Evolutionary conservation across 2,888 invertebrate genomes (phyloP).

Genomic region (Dermolepida albohirtum): DNA sequence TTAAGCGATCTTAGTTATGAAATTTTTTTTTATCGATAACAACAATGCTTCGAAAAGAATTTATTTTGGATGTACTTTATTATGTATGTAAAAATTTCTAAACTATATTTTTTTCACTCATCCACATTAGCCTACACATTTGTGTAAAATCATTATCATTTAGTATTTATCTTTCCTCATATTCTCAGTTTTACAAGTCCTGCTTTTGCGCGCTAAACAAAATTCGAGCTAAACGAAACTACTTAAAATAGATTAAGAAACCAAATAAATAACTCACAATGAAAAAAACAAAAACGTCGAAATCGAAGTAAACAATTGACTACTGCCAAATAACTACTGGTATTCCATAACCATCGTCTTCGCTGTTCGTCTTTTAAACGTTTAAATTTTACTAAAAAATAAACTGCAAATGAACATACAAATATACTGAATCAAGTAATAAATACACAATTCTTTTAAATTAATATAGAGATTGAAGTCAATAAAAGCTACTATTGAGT

Average conservation of each 20-base stretch:
- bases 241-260: slow-evolving; percentile 40
- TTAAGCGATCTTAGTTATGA: slow-evolving; percentile 46
- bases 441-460: too few relatives aligned
- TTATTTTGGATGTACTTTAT: slow-evolving; percentile 17
- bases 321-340: slow-evolving; percentile 28
- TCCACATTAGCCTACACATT: slow-evolving; percentile 26
- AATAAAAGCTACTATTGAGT: too few relatives aligned
- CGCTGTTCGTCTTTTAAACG: background rate
- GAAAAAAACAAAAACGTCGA: slow-evolving; percentile 1
- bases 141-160: slow-evolving; percentile 23
- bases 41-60: slow-evolving; percentile 29
- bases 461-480: too few relatives aligned
- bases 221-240: slow-evolving; percentile 57
- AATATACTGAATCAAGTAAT: too few relatives aligned
- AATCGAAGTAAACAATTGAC: background rate
- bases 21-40: slow-evolving; percentile 34
- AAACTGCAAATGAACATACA: too few relatives aligned
- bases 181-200: slow-evolving; percentile 52
- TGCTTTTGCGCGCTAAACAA: slow-evolving; percentile 55
- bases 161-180: slow-evolving; percentile 9
- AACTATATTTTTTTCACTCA: slow-evolving; percentile 29
- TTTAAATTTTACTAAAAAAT: too few relatives aligned
- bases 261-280: slow-evolving; percentile 39
- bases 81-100: slow-evolving; percentile 34
- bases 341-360: background rate